phyloP scores from a whole-genome alignment of 1,140 invertebrate species.

The Vollenhovia emeryi region DNA sequence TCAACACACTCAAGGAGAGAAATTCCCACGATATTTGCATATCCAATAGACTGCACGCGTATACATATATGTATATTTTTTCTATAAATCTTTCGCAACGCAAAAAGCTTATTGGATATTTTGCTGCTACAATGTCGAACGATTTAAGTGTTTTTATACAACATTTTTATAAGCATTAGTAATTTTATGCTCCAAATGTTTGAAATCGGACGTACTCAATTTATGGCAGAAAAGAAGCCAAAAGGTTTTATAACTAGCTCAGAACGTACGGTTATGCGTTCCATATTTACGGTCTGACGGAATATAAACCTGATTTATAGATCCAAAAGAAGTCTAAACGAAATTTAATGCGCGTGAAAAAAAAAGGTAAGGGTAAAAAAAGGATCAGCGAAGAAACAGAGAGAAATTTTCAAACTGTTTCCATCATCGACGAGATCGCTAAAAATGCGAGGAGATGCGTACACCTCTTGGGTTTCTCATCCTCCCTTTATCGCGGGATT shows the following conservation, averaged over 20 bases:
- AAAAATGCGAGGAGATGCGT: conserved; percentile 48
- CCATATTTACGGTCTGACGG: conserved; percentile 17
- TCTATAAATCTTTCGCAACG: background rate
- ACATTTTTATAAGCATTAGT: background rate
- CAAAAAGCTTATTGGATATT: background rate
- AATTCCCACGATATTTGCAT: background rate
- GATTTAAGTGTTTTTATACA: background rate
- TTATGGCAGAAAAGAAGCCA: background rate
- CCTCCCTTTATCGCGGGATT: conserved; percentile 46
- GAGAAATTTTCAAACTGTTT: conserved; percentile 41
- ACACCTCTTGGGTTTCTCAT: conserved; percentile 5
- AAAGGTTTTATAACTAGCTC: conserved; percentile 17
- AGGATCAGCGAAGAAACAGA: conserved; percentile 11
- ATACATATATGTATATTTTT: background rate
- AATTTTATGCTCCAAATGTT: background rate
- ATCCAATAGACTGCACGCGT: background rate
- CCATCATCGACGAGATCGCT: conserved; percentile 37
- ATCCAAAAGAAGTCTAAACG: conserved; percentile 2
- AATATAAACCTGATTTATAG: conserved; percentile 52
- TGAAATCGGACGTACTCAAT: conserved; percentile 4
- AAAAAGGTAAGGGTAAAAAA: conserved; percentile 10
- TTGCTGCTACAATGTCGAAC: background rate
- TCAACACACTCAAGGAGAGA: background rate
- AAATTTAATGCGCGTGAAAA: conserved; percentile 35
- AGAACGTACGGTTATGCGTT: conserved; percentile 2